These are phyloP conservation scores for Xiphophorus hellerii DNA, from an alignment of 2,113 vertebrate species.

Conservation along the genomic window DNA sequence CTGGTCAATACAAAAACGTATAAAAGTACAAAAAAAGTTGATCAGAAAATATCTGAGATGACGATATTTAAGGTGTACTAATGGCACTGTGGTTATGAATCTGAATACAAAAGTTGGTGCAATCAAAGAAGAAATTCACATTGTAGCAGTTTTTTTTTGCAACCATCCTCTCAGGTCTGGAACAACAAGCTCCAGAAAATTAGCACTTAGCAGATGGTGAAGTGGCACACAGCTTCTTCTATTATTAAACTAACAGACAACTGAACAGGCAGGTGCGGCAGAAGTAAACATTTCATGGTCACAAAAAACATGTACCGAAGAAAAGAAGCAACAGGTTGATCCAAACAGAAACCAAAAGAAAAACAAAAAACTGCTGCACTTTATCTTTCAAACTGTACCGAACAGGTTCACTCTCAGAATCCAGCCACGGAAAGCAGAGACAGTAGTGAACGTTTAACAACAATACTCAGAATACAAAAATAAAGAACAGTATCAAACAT, in stretches of 20 bases:
- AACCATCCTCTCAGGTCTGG: slow-evolving; percentile 18
- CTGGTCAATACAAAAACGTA: slow-evolving; percentile 72
- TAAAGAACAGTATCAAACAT: slow-evolving; percentile 69
- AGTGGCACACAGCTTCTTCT: slow-evolving; percentile 15
- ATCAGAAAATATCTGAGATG: slow-evolving; percentile 71
- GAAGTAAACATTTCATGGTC: slow-evolving; percentile 26
- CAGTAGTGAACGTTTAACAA: slow-evolving; percentile 44
- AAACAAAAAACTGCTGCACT: slow-evolving; percentile 3
- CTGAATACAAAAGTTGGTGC: slow-evolving; percentile 59
- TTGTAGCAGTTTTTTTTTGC: slow-evolving; percentile 40
- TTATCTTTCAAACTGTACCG: slow-evolving; percentile 21
- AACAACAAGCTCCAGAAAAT: slow-evolving; percentile 16
- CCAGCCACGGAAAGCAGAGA: slow-evolving; percentile 26
- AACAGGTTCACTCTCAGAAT: slow-evolving; percentile 14
- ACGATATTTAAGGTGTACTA: slow-evolving; percentile 55
- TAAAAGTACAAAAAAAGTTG: slow-evolving; percentile 67
- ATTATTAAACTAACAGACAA: slow-evolving; percentile 9
- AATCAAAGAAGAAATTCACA: slow-evolving; percentile 66
- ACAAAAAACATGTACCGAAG: slow-evolving; percentile 3
- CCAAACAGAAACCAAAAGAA: not conserved
- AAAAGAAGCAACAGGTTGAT: slow-evolving; percentile 10
- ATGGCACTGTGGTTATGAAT: slow-evolving; percentile 64
- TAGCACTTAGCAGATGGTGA: slow-evolving; percentile 26
- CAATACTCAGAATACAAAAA: slow-evolving; percentile 57
- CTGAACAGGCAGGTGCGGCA: not conserved